Percentiles rank a stretch among this genome's conserved stretches.
These are phyloP conservation scores for Gallinago stenura DNA, from an alignment of 2,797 vertebrate species.

Conservation along the genomic window DNA sequence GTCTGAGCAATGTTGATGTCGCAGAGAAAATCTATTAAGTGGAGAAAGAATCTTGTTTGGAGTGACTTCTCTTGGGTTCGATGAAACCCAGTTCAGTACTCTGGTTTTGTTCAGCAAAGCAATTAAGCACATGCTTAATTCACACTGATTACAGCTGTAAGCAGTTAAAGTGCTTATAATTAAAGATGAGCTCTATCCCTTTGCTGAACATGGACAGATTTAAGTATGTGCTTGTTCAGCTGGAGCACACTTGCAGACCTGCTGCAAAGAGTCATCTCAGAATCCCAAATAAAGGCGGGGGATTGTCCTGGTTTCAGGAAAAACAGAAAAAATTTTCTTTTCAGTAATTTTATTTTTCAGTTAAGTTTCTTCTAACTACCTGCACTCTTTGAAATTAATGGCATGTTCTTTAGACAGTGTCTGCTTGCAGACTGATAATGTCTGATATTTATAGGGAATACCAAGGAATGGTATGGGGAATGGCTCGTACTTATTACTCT, in stretches of 20 bases:
- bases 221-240: not conserved
- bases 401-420: not conserved
- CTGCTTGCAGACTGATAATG: not conserved
- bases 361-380: not conserved
- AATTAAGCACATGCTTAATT: not conserved
- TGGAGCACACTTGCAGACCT: not conserved
- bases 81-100: not conserved
- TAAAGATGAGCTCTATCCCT: not conserved
- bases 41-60: not conserved
- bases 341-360: not conserved
- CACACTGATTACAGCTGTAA: not conserved
- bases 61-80: not conserved
- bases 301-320: not conserved
- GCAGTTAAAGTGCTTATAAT: not conserved
- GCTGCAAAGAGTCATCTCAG: not conserved
- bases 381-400: not conserved
- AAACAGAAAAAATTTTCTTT: not conserved
- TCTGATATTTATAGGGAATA: too few species aligned
- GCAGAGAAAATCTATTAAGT: not conserved
- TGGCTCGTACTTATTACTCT: too few species aligned
- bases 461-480: too few species aligned
- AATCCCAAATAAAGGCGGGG: not conserved
- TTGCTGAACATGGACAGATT: not conserved
- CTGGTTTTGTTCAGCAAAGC: not conserved
- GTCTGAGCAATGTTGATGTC: not conserved